These are phyloP conservation scores for Perithous albicinctus DNA, from an alignment of 2,888 invertebrate genomes.

Conservation along the genomic window DNA sequence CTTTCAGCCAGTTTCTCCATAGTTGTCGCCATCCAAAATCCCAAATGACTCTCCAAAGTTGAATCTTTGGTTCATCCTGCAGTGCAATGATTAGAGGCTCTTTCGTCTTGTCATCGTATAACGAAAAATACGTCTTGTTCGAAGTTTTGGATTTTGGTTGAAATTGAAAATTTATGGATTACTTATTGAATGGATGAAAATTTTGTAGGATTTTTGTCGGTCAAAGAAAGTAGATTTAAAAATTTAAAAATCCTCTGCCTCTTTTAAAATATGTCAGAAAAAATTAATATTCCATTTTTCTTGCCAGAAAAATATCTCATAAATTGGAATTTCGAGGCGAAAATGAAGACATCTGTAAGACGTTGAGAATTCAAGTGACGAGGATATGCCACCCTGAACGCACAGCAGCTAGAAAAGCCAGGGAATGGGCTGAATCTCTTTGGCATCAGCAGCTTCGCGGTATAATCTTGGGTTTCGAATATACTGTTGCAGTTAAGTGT, in stretches of 20 bases:
- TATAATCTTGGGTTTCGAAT: conserved; percentile 21
- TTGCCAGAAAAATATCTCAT: no score
- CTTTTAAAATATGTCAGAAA: no score
- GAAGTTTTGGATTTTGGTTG: no score
- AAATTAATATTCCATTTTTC: no score
- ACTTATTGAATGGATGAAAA: no score
- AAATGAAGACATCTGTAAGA: conserved; percentile 75
- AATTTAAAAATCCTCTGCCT: no score
- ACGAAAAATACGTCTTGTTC: no score
- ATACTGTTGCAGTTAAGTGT: not conserved
- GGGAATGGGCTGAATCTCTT: conserved; percentile 44
- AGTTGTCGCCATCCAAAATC: conserved; percentile 24
- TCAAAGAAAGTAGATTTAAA: no score
- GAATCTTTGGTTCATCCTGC: not conserved
- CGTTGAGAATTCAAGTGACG: conserved; percentile 67
- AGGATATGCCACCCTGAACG: conserved; percentile 68
- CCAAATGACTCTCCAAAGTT: conserved; percentile 19
- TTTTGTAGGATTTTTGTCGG: no score
- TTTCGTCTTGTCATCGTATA: not conserved
- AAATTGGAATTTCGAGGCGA: conserved; percentile 59
- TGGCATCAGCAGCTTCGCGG: conserved; percentile 39
- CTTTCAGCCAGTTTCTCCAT: not conserved
- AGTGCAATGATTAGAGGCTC: not conserved
- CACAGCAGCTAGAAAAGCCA: conserved; percentile 68
- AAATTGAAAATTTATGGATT: no score